A percentile compares a stretch with the other conserved stretches of the same genome.
These are phyloP conservation scores for Numenius phaeopus DNA, from an alignment of 2,797 vertebrate genomes.

Conservation along the genomic window DNA sequence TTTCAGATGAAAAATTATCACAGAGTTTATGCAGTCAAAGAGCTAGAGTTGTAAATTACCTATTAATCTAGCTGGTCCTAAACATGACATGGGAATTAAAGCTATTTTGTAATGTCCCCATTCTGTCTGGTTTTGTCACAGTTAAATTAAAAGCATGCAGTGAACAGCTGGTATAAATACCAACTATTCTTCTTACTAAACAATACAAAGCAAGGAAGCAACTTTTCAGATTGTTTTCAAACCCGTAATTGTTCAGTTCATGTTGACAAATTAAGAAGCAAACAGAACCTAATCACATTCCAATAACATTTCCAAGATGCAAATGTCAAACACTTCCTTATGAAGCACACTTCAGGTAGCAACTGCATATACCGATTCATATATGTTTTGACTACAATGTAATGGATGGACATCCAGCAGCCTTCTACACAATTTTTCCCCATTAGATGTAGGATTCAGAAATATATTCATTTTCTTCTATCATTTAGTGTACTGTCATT, in stretches of 20 bases:
- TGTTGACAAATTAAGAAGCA: conserved; percentile 68
- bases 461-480: not conserved
- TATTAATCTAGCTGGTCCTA: not conserved
- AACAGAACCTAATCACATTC: conserved; percentile 55
- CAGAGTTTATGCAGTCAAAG: not conserved
- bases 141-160: conserved; percentile 29
- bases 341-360: conserved; percentile 39
- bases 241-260: conserved; percentile 31
- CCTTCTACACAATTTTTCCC: not conserved
- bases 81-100: not conserved
- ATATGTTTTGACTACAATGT: conserved; percentile 24
- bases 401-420: not conserved
- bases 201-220: conserved; percentile 35
- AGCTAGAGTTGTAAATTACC: not conserved
- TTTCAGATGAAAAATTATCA: not conserved
- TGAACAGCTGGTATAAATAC: conserved; percentile 13
- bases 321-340: conserved; percentile 61
- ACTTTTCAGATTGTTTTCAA: conserved; percentile 61
- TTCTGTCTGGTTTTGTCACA: conserved; percentile 12
- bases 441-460: not conserved
- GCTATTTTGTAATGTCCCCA: not conserved
- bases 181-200: conserved; percentile 50
- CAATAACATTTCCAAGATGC: conserved; percentile 42
- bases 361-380: conserved; percentile 1
- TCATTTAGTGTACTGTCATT: not conserved